Conservation (phyloP, 92 coral and sea anemone genomes). For the Parazoanthus atlanticus region DNA sequence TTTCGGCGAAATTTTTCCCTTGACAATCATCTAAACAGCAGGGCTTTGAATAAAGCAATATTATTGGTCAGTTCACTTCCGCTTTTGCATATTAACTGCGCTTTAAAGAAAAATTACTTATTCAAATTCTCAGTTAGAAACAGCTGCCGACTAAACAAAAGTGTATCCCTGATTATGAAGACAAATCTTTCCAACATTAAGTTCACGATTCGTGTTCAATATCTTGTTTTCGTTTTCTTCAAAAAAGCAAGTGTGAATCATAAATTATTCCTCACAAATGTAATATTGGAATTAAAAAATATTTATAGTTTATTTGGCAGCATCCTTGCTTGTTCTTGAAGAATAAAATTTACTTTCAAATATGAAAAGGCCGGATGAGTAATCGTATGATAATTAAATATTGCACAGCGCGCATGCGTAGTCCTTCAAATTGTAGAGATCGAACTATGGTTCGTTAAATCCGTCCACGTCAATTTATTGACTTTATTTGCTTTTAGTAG, state of each 20-base stretch:
- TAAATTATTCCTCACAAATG: neutral
- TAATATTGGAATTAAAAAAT: neutral
- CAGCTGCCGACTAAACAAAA: conserved; percentile 43
- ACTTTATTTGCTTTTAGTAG: too few relatives aligned
- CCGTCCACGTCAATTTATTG: too few relatives aligned
- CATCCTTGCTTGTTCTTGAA: neutral
- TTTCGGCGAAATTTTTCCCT: conserved; percentile 31
- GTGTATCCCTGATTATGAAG: conserved; percentile 19
- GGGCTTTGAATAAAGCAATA: neutral
- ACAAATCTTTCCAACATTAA: conserved; percentile 23
- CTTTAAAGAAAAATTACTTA: conserved; percentile 25
- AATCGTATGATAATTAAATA: neutral
- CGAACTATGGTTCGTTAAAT: too few relatives aligned
- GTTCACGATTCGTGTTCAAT: neutral
- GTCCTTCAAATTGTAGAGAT: neutral
- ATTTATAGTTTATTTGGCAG: neutral
- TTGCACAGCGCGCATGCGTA: conserved; percentile 1
- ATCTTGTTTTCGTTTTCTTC: neutral
- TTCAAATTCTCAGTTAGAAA: neutral
- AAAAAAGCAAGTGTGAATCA: neutral
- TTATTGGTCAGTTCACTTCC: conserved; percentile 40
- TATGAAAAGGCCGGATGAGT: conserved; percentile 3
- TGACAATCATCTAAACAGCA: conserved; percentile 34
- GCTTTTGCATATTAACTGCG: conserved; percentile 38
- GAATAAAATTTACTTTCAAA: neutral